Evolutionary conservation across 2,797 vertebrate species (phyloP), one percentile per base, ranked within the genome.

Genomic region (Scleropages formosus): DNA sequence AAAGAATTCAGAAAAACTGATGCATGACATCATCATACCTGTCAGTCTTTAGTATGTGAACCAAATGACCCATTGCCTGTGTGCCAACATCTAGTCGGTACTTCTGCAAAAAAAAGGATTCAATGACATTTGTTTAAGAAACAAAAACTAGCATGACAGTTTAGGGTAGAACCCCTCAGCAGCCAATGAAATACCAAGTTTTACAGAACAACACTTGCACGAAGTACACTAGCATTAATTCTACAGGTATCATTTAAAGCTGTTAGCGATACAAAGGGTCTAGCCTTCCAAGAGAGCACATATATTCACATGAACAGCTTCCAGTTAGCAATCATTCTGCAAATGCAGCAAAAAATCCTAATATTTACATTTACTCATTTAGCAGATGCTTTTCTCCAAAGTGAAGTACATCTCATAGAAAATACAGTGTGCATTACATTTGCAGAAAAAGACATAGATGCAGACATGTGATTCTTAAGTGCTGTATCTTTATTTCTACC

Each of bases 41-140:
- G 88, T 99, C 98, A 8, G 95, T 97, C 87, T 97, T 96, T 16
- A 99, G 90, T 53, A 99, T 95, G 24, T 88, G 94, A 81, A 98
- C 89, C 82, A 99, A 91, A 82, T 98, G 95, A 4, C 96, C 94
- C 97, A 98, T 96, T 0, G 96, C 95, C 82, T 98, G 96, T 1
- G 94, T 95, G 72, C 96, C 98, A 0, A 99, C 97, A 85, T 99
- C 98, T 85, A 96, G 62, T 0, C 96, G 95, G 82, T 98, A 99
- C 89, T 98, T 99, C 98, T 99, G 80, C 24, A 80, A 77, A 49
- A 56, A 12, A 31, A 53, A 26, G 1, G 12, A 56, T 39, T 39
- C 31, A 31, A 39, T 31, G 6, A 39, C 31, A 39, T 39, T 39
- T 39, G 31, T 56, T 12, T 13, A 69, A 69, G 51, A 68, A 10